A percentile compares a stretch with the other conserved stretches of the same genome.
Conservation (phyloP, 2,113 vertebrate species). For the Ochotona curzoniae region DNA sequence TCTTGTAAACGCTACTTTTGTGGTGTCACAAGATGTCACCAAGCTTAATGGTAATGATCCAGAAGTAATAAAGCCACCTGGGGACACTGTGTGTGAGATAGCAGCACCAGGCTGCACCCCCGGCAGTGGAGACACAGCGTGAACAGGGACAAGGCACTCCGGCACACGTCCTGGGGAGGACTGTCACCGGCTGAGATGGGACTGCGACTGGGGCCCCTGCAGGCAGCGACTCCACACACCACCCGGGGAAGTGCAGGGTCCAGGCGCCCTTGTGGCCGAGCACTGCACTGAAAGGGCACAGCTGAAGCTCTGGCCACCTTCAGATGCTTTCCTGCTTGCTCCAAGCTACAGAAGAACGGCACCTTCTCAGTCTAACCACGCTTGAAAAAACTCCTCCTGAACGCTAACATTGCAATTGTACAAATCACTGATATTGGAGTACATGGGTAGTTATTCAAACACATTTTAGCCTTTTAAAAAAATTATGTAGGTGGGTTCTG, state of each 20-base stretch:
- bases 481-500: neutral
- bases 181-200: too few species aligned
- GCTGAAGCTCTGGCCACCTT: neutral
- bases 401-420: slow-evolving; percentile 56
- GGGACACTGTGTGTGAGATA: neutral
- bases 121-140: neutral
- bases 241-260: neutral
- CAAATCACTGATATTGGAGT: slow-evolving; percentile 31
- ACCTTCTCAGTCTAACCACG: slow-evolving; percentile 26
- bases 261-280: neutral
- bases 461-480: slow-evolving; percentile 20
- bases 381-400: slow-evolving; percentile 13
- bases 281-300: neutral
- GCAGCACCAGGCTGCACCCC: neutral
- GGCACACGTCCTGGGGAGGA: neutral
- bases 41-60: too few species aligned
- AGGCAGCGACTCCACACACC: too few species aligned
- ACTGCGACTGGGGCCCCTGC: too few species aligned
- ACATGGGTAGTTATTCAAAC: slow-evolving; percentile 19
- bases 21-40: too few species aligned
- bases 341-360: slow-evolving; percentile 40
- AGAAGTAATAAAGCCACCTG: too few species aligned
- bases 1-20: neutral
- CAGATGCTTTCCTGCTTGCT: neutral
- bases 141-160: neutral